These are phyloP conservation scores for Saccopteryx leptura DNA, from an alignment of 2,113 vertebrate genomes.

Conservation along the genomic window DNA sequence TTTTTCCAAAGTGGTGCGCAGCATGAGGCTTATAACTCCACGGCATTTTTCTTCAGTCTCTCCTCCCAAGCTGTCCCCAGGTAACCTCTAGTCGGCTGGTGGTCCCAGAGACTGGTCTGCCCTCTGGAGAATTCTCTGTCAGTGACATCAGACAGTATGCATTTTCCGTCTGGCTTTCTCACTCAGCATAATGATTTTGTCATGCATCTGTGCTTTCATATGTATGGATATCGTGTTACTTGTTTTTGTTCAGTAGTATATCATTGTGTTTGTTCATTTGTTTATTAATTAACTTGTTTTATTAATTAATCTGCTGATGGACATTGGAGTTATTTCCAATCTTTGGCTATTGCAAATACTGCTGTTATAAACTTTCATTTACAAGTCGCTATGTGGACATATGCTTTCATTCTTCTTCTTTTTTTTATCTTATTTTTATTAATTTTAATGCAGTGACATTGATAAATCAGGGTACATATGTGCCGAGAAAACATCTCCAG, in stretches of 20 bases:
- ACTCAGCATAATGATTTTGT: neutral
- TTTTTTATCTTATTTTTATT: too few species aligned
- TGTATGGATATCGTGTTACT: neutral
- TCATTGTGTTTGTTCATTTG: neutral
- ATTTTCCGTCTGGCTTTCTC: neutral
- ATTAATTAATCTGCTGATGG: neutral
- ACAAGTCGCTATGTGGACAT: neutral
- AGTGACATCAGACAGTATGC: neutral
- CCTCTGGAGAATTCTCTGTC: neutral
- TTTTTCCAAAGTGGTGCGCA: neutral
- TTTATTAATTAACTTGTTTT: neutral
- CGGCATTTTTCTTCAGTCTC: rapidly evolving
- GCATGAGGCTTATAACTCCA: neutral
- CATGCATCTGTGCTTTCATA: neutral
- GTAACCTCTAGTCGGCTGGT: neutral
- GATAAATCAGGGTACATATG: too few species aligned
- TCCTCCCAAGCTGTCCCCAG: neutral
- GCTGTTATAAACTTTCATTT: neutral
- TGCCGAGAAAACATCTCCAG: too few species aligned
- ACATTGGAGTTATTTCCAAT: neutral
- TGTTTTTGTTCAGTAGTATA: neutral
- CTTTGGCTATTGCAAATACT: neutral
- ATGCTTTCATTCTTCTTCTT: neutral
- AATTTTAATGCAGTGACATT: too few species aligned
- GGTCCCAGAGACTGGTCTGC: neutral